These are phyloP conservation scores for Tiliqua scincoides DNA, from an alignment of 2,113 vertebrate species.

Conservation along the genomic window DNA sequence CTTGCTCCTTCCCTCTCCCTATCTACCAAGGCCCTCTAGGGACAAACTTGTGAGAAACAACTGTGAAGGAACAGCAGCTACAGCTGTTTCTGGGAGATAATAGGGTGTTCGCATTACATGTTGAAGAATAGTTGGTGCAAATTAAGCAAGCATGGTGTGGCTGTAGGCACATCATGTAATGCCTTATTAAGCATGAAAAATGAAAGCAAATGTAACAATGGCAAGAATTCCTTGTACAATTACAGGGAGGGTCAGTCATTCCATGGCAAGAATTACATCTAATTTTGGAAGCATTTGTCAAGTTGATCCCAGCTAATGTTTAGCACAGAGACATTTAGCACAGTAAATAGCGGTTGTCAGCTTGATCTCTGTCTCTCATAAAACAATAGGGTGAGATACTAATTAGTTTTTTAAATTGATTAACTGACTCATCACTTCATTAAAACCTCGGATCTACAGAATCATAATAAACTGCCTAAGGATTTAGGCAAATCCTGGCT, in stretches of 20 bases:
- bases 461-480: neutral
- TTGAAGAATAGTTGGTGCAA: neutral
- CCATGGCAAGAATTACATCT: neutral
- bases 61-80: no score
- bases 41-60: no score
- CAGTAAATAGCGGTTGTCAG: neutral
- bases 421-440: neutral
- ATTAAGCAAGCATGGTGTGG: constrained; percentile 8
- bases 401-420: constrained; percentile 8
- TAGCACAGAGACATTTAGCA: neutral
- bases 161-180: neutral
- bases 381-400: neutral
- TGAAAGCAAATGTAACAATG: neutral
- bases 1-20: no score
- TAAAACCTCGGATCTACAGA: neutral
- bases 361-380: neutral
- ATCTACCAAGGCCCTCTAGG: no score
- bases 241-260: constrained; percentile 3
- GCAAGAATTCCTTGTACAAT: constrained; percentile 40
- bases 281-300: neutral
- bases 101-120: neutral
- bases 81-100: neutral
- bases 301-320: neutral
- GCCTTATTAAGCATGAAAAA: neutral
- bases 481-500: neutral